Conservation (phyloP, 2,888 invertebrate genomes). For the Muschampia staudingeri region DNA sequence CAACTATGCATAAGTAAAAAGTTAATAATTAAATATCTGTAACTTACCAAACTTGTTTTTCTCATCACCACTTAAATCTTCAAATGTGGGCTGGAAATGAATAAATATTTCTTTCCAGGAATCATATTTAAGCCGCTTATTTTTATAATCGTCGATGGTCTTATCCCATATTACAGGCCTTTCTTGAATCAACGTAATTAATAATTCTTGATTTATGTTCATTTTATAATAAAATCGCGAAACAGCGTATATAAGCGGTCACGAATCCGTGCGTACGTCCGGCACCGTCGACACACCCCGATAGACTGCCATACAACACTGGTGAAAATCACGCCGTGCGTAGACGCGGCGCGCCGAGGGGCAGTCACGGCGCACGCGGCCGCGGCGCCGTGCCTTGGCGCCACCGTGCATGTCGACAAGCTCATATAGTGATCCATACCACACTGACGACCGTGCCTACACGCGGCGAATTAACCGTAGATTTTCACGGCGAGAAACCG, state of each 20-base stretch:
- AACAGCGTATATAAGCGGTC: slow-evolving; percentile 37
- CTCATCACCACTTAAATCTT: slow-evolving; percentile 66
- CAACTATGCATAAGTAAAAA: slow-evolving; percentile 64
- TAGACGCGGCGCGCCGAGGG: slow-evolving; percentile 52
- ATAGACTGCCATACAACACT: slow-evolving; percentile 61
- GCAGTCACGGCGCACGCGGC: slow-evolving; percentile 61
- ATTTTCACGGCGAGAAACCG: slow-evolving; percentile 64
- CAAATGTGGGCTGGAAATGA: slow-evolving; percentile 59
- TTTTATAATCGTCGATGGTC: slow-evolving; percentile 66
- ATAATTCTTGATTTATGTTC: slow-evolving; percentile 67
- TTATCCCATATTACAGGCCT: slow-evolving; percentile 59
- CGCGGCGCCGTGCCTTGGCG: slow-evolving; percentile 62
- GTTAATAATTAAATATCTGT: slow-evolving; percentile 62
- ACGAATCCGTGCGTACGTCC: slow-evolving; percentile 52
- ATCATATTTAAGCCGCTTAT: slow-evolving; percentile 66
- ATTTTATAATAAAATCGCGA: slow-evolving; percentile 62
- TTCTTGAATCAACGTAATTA: slow-evolving; percentile 65
- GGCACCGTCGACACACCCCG: slow-evolving; percentile 65
- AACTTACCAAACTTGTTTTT: slow-evolving; percentile 66
- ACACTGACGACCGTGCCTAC: slow-evolving; percentile 67
- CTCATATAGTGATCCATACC: slow-evolving; percentile 60
- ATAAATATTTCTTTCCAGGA: slow-evolving; percentile 65
- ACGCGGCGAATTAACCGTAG: slow-evolving; percentile 66
- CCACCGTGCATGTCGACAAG: slow-evolving; percentile 62
- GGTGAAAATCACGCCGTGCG: slow-evolving; percentile 39